Evolutionary conservation across 2,113 vertebrate species (phyloP).

Genomic region (Lepus europaeus): DNA sequence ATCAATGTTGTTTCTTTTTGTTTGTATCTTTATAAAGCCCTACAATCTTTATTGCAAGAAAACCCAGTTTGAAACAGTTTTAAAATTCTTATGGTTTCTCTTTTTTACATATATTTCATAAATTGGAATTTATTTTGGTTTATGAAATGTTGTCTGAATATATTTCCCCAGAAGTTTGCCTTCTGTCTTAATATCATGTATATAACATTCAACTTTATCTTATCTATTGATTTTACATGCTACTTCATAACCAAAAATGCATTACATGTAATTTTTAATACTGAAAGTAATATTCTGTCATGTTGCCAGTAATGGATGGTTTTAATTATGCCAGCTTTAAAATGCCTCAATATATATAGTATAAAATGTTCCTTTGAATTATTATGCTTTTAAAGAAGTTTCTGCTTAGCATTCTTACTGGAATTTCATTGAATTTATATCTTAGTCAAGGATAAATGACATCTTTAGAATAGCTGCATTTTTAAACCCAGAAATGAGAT

Average conservation of each 20-base stretch:
- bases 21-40: neutral
- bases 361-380: neutral
- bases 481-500: slow-evolving; percentile 29
- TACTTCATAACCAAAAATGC: neutral
- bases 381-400: neutral
- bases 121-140: neutral
- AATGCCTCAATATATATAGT: neutral
- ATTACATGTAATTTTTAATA: neutral
- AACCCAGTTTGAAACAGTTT: neutral
- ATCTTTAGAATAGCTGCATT: neutral
- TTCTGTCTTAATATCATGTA: neutral
- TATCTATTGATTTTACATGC: neutral
- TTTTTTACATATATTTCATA: neutral
- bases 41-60: neutral
- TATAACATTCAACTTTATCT: neutral
- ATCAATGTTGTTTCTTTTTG: neutral
- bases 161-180: neutral
- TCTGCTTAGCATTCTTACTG: neutral
- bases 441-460: neutral
- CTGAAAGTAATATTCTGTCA: slow-evolving; percentile 1
- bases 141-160: neutral
- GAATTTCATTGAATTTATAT: slow-evolving; percentile 34
- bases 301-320: neutral
- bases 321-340: slow-evolving; percentile 24
- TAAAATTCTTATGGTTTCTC: neutral